Base-by-base conservation (phyloP, 1,140 invertebrate species). In the Elymnias hypermnestra region DNA sequence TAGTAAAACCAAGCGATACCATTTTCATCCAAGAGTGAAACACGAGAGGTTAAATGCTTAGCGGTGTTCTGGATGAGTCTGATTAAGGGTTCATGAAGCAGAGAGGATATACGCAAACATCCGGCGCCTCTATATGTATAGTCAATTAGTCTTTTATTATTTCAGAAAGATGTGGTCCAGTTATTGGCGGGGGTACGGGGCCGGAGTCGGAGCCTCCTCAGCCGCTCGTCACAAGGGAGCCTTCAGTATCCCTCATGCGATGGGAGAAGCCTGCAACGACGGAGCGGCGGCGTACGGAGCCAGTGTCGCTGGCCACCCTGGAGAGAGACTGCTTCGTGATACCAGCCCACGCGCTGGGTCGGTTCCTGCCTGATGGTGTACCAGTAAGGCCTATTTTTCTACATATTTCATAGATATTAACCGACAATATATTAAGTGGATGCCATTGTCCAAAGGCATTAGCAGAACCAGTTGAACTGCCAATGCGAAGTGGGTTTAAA, bases 311-410 rank as follows among this genome's bases (percentile, higher is more conserved):
- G 58, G 91, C 93, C 10, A 93, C 92, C 0, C 81, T 95, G 45
- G 93, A 95, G 74, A 88, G 92, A 67, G 94, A 96, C 83, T 96
- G 94, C 79, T 95, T 96, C 81, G 95, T 96, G 70, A 95, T 96
- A 82, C 94, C 94, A 6, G 91, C 95, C 6, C 93, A 94, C 47
- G 94, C 93, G 65, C 87, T 95, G 48, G 93, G 94, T 77, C 88
- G 94, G 49, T 95, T 95, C 84, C 88, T 95, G 59, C 94, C 94
- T 52, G 94, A 93, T 39, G 94, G 94, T 63, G 93, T 96, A 40
- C 93, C 94, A 67, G 94, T 95, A 88, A 87, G 88, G 6, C 8
- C 25, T 10, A 4, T 7, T 28, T 28, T 12, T 12, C 10, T 8
- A 2, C 7, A 25, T 25, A n/a, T 8, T n/a, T 25, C 9, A 25